These are phyloP conservation scores for Phoeniculus purpureus DNA, from an alignment of 2,797 vertebrate genomes.

Conservation along the genomic window DNA sequence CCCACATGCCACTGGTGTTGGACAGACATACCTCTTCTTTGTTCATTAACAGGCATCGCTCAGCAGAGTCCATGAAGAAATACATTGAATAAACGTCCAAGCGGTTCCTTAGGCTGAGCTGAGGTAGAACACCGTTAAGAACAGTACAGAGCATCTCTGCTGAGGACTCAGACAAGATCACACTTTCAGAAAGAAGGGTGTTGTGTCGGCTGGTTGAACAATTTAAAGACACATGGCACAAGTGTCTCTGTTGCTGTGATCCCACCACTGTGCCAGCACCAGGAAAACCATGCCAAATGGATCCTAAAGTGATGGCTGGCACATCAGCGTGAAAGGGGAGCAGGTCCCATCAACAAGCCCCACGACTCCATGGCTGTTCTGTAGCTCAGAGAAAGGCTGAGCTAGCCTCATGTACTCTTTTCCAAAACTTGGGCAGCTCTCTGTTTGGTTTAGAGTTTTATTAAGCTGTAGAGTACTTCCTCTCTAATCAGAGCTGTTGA, in stretches of 20 bases:
- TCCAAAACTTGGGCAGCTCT: background rate
- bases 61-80: background rate
- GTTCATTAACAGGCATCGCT: background rate
- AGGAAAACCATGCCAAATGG: background rate
- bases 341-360: background rate
- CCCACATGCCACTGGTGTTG: fast-evolving
- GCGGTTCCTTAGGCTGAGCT: background rate
- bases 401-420: background rate
- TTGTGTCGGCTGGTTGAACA: background rate
- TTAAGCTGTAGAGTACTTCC: slow-evolving; percentile 26
- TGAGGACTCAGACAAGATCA: background rate
- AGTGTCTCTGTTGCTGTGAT: background rate
- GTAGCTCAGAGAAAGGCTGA: background rate
- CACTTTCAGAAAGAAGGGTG: background rate
- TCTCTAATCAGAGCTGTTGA: slow-evolving; percentile 57
- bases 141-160: background rate
- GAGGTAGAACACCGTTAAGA: background rate
- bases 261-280: background rate
- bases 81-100: background rate
- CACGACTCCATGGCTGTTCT: background rate
- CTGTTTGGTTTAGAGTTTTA: slow-evolving; percentile 27
- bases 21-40: background rate
- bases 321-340: background rate
- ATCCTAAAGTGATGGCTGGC: background rate
- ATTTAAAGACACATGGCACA: background rate